These are phyloP conservation scores for Rhabdornis inornatus DNA, from an alignment of 2,113 vertebrate genomes.

Conservation along the genomic window DNA sequence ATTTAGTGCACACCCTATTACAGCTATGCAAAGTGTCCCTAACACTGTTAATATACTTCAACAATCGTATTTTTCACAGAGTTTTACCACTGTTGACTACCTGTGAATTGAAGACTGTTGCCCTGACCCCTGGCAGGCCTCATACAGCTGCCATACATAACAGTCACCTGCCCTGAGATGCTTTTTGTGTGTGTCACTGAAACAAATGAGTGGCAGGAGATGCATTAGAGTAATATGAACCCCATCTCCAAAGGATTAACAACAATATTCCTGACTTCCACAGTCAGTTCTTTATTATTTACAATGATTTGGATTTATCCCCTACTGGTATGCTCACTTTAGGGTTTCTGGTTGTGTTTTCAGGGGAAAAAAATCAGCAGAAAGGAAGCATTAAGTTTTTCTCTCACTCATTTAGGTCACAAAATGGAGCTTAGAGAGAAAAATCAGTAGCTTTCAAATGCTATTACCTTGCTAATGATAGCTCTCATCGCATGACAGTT, in stretches of 20 bases:
- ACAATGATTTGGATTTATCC: constrained; percentile 4
- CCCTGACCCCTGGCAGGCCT: neutral
- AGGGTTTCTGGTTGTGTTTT: constrained; percentile 44
- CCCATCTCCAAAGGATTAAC: constrained; percentile 20
- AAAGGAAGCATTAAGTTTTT: constrained; percentile 39
- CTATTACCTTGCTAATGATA: constrained; percentile 80
- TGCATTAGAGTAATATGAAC: constrained; percentile 43
- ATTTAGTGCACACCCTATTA: constrained; percentile 30
- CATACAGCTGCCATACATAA: neutral
- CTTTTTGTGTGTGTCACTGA: constrained; percentile 46
- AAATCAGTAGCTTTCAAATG: constrained; percentile 75
- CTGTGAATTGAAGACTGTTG: neutral
- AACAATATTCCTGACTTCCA: neutral
- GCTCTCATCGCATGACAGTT: constrained; percentile 71
- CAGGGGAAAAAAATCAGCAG: constrained; percentile 28
- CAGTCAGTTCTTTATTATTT: neutral
- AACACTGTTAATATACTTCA: constrained; percentile 27
- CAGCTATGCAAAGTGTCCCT: constrained; percentile 26
- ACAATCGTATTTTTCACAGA: neutral
- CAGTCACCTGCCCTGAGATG: constrained; percentile 43
- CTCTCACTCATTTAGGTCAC: constrained; percentile 67
- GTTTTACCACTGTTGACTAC: neutral
- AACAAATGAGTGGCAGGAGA: constrained; percentile 46
- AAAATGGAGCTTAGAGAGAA: constrained; percentile 64
- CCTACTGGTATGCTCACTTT: neutral